A percentile compares a stretch with the other conserved stretches of the same genome.
Conservation (phyloP, 2,113 vertebrate species). For the Cercocebus atys region DNA sequence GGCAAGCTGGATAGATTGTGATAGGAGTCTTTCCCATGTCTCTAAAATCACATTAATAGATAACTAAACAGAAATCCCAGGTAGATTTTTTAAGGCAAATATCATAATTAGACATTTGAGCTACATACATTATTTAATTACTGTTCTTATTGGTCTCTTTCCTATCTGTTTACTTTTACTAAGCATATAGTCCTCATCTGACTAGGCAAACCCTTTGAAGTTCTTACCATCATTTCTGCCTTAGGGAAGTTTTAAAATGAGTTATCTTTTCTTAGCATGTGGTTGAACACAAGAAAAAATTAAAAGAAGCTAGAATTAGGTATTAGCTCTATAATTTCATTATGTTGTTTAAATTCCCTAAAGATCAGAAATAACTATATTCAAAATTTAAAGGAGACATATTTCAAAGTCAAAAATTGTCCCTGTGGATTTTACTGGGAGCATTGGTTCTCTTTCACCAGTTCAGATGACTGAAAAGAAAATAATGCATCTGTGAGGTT, state of each 20-base stretch:
- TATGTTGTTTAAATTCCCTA: not conserved
- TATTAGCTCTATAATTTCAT: slow-evolving; percentile 1
- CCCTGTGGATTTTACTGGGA: not conserved
- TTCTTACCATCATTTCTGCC: not conserved
- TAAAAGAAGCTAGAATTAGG: not conserved
- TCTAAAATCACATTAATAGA: not conserved
- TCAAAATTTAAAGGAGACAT: slow-evolving; percentile 15
- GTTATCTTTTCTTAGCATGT: slow-evolving; percentile 15
- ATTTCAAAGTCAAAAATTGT: slow-evolving; percentile 10
- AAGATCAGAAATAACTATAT: slow-evolving; percentile 32
- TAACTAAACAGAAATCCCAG: not conserved
- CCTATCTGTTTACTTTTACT: not conserved
- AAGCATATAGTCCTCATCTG: not conserved
- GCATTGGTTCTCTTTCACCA: not conserved
- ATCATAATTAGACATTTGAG: not conserved
- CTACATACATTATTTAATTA: not conserved
- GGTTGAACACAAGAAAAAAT: not conserved
- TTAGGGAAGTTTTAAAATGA: not conserved
- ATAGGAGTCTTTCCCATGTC: not conserved
- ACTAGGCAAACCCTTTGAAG: not conserved
- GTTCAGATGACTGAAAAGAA: not conserved
- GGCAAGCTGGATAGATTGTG: not conserved
- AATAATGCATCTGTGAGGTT: not conserved
- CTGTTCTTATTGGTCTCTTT: not conserved
- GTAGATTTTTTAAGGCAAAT: not conserved